These are phyloP conservation scores for Zaprionus taronus DNA, from an alignment of 1,140 invertebrate species.

Conservation along the genomic window DNA sequence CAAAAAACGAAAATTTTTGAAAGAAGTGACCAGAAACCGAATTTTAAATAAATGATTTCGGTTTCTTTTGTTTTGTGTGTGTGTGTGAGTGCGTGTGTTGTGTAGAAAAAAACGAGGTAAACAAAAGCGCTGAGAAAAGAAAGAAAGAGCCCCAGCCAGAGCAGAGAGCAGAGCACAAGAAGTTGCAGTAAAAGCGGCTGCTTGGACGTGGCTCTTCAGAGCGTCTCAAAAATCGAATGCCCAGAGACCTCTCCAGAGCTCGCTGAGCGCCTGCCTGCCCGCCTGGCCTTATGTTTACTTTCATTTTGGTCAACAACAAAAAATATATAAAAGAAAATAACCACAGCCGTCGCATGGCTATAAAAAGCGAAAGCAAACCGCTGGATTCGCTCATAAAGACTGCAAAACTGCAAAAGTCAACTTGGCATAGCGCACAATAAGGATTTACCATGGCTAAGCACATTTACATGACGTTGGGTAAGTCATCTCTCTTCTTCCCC, in stretches of 20 bases:
- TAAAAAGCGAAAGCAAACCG: slow-evolving; percentile 79
- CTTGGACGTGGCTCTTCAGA: slow-evolving; percentile 24
- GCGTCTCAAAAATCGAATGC: too few species aligned
- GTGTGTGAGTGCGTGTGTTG: neutral
- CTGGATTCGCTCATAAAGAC: slow-evolving; percentile 81
- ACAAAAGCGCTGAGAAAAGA: slow-evolving; percentile 58
- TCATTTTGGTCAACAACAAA: slow-evolving; percentile 55
- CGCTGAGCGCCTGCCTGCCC: slow-evolving; percentile 17
- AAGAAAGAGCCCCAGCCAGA: slow-evolving; percentile 24
- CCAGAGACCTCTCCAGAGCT: neutral
- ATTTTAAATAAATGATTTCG: slow-evolving; percentile 80
- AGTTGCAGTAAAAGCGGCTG: slow-evolving; percentile 57
- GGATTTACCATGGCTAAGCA: slow-evolving; percentile 61
- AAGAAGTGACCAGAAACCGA: slow-evolving; percentile 68
- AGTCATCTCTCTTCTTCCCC: slow-evolving; percentile 11
- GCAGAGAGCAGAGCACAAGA: slow-evolving; percentile 30
- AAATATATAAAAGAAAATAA: slow-evolving; percentile 8
- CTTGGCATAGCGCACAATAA: slow-evolving; percentile 16
- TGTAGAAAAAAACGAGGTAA: slow-evolving; percentile 42
- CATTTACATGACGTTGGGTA: slow-evolving; percentile 63
- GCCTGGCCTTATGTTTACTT: slow-evolving; percentile 59
- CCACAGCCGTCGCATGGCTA: slow-evolving; percentile 44
- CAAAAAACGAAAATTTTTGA: slow-evolving; percentile 56
- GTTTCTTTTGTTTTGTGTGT: slow-evolving; percentile 61
- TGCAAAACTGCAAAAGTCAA: slow-evolving; percentile 77